Percentiles rank a stretch among this genome's conserved stretches.
Evolutionary conservation across 2,797 vertebrate genomes (phyloP).

Genomic region (Lindbergichthys nudifrons): DNA sequence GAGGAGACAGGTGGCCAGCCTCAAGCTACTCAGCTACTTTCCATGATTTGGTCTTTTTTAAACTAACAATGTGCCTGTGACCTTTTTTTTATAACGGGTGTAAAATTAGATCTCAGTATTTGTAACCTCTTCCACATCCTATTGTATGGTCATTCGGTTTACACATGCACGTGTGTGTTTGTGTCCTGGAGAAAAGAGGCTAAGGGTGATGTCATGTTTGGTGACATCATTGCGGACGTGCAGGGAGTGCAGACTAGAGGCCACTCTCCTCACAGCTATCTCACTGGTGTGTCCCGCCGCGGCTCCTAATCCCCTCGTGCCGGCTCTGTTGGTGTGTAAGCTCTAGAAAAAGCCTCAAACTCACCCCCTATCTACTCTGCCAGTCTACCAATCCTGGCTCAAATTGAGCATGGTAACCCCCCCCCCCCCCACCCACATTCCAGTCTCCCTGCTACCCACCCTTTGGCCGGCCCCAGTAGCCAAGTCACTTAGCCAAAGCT

Average conservation of each 20-base stretch:
- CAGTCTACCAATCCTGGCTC: slow-evolving; percentile 66
- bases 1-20: slow-evolving; percentile 57
- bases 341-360: slow-evolving; percentile 66
- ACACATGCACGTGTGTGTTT: slow-evolving; percentile 15
- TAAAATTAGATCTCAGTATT: slow-evolving; percentile 10
- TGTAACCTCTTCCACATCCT: slow-evolving; percentile 35
- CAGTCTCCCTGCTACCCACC: slow-evolving; percentile 46
- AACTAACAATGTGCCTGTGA: slow-evolving; percentile 27
- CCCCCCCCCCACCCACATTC: slow-evolving; percentile 59
- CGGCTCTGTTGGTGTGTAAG: slow-evolving; percentile 46
- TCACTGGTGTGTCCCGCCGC: slow-evolving; percentile 52
- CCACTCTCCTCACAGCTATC: slow-evolving; percentile 59
- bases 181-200: slow-evolving; percentile 36
- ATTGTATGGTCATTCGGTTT: slow-evolving; percentile 36
- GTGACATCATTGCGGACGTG: slow-evolving; percentile 78
- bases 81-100: slow-evolving; percentile 34
- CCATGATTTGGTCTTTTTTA: slow-evolving; percentile 23
- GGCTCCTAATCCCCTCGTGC: slow-evolving; percentile 42
- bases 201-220: slow-evolving; percentile 76
- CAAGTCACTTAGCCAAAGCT: slow-evolving; percentile 64
- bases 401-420: slow-evolving; percentile 65
- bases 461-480: slow-evolving; percentile 49
- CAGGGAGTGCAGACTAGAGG: slow-evolving; percentile 63
- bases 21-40: neutral
- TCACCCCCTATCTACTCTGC: slow-evolving; percentile 43